phyloP scores from a whole-genome alignment of 2,113 vertebrate genomes.

The Scortum barcoo region DNA sequence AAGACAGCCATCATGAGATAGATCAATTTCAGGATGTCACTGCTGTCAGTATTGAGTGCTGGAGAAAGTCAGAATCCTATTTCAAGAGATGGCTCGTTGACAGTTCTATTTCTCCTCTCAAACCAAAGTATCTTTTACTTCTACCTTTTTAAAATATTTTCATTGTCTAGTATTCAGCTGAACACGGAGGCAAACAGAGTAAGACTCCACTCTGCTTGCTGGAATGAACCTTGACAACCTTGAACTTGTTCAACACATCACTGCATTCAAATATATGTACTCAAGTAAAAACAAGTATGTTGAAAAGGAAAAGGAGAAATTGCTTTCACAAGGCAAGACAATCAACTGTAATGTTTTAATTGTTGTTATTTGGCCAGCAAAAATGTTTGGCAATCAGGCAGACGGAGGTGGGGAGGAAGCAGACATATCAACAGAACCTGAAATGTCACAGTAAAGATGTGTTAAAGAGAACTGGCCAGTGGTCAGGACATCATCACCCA shows the following conservation, averaged over 20 bases:
- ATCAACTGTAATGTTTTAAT: neutral
- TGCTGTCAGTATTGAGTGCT: constrained; percentile 19
- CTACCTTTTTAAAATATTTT: neutral
- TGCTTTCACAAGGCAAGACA: neutral
- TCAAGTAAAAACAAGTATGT: neutral
- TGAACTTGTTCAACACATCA: neutral
- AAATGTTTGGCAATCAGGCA: neutral
- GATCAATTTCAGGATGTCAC: constrained; percentile 25
- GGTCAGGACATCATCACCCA: neutral
- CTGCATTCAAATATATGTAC: neutral
- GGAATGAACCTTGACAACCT: neutral
- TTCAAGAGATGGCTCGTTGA: neutral
- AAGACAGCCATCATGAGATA: constrained; percentile 12
- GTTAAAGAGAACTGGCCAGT: neutral
- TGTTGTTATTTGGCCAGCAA: neutral
- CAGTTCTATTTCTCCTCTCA: neutral
- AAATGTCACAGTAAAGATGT: neutral
- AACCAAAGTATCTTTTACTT: too few relatives aligned
- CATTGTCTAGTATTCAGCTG: neutral
- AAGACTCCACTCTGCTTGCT: neutral
- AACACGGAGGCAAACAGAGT: neutral
- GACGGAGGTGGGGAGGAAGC: too few relatives aligned
- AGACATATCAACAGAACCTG: too few relatives aligned
- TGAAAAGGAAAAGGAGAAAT: neutral
- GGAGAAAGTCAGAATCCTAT: constrained; percentile 16